Evolutionary conservation across 2,888 invertebrate species (phyloP), one percentile per base, ranked within the genome.

Genomic region (Theristus sp.): DNA sequence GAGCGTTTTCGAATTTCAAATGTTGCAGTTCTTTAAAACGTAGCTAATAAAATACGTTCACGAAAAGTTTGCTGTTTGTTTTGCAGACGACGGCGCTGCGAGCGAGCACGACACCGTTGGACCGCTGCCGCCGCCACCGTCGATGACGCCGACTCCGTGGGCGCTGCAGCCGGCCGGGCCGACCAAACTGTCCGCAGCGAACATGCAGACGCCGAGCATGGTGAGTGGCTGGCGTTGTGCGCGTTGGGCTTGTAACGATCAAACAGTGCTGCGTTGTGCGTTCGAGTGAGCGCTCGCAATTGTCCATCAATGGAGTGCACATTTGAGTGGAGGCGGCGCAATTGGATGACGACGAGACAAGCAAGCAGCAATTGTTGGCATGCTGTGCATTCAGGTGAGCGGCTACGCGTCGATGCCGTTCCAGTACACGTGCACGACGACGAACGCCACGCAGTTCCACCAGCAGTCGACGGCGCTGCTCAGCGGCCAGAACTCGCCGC

Each of bases 341-440:
- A 24, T 13, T 13, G n/a, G 52, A n/a, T 13, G 24, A 24, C n/a
- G 17, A 24, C 3, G 3, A 52, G 6, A 3, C 17, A 52, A 24
- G 6, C 22, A 24, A 52, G 10, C 22, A 52, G 10, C 17, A 24
- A n/a, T 52, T 52, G 10, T 13, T 24, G 3, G 3, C 3, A n/a
- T 6, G 52, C n/a, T 52, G 24, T 38, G 38, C 6, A 13, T 38
- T 57, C 63, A 69, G 70, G 69, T 68, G 53, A 67, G 69, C 59
- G 71, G 70, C 53, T 71, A 71, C 62, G 71, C 70, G 3, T 68
- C 69, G 52, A 69, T 71, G 70, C 68, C 69, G 17, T 60, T 54
- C 54, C 55, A 58, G 56, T 27, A 56, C 28, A 28, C 31, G 29
- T 13, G n/a, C 56, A 56, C 30, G 6, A 30, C 20, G 22, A 29